These are phyloP conservation scores for Quadroppia sp. DNA, from an alignment of 2,888 invertebrate species.

Conservation along the genomic window DNA sequence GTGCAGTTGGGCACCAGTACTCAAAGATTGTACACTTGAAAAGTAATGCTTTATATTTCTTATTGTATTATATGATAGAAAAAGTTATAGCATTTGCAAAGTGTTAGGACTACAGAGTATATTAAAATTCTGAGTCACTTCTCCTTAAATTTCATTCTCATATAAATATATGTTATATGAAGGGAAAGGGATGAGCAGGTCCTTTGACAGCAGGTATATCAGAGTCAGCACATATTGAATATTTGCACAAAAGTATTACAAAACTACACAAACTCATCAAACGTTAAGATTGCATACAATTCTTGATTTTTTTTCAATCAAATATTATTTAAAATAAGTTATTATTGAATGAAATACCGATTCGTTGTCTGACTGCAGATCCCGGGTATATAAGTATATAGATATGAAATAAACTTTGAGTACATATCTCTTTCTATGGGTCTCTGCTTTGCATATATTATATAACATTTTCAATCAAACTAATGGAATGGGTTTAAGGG, in stretches of 20 bases:
- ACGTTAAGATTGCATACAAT: no score
- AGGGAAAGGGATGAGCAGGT: no score
- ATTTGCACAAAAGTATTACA: no score
- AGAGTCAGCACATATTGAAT: no score
- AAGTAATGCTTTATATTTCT: constrained; percentile 4
- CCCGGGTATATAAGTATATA: no score
- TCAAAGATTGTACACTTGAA: not conserved
- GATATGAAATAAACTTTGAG: not conserved
- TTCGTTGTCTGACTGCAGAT: no score
- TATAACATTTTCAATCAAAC: constrained; percentile 35
- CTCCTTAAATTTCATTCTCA: constrained; percentile 18
- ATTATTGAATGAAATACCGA: no score
- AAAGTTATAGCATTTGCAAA: not conserved
- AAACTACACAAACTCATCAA: no score
- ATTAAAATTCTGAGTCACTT: constrained; percentile 35
- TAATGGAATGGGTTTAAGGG: constrained; percentile 22
- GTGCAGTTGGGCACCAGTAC: not conserved
- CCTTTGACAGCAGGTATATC: no score
- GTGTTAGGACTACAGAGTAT: constrained; percentile 14
- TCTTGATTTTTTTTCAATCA: no score
- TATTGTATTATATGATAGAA: constrained; percentile 18
- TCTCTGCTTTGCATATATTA: constrained; percentile 21
- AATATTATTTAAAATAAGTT: no score
- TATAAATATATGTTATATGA: not conserved
- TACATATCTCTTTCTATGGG: not conserved